Conservation (phyloP, 2,113 vertebrate species). For the Hippocampus mohnikei region DNA sequence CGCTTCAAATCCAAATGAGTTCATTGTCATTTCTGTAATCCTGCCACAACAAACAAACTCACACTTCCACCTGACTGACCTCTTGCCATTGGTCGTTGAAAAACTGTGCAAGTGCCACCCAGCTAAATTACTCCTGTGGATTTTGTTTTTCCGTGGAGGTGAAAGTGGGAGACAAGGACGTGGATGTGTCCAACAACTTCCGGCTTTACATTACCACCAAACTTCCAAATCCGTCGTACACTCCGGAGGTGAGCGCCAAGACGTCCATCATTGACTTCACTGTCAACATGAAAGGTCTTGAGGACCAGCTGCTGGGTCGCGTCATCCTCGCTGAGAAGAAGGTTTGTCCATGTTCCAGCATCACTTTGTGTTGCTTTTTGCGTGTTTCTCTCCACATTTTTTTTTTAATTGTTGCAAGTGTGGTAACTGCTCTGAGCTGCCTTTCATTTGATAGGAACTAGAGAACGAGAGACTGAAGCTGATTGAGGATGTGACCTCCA, state of each 20-base stretch:
- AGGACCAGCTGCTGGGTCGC: conserved; percentile 84
- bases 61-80: background rate
- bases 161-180: conserved; percentile 87
- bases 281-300: conserved; percentile 85
- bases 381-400: background rate
- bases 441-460: conserved; percentile 72
- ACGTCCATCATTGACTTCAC: conserved; percentile 88
- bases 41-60: background rate
- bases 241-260: conserved; percentile 83
- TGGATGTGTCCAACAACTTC: conserved; percentile 81
- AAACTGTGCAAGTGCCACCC: background rate
- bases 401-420: too few species aligned
- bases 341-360: conserved; percentile 48
- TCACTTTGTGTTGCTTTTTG: background rate
- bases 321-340: conserved; percentile 86
- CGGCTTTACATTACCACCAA: conserved; percentile 85
- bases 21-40: too few species aligned
- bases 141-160: conserved; percentile 68
- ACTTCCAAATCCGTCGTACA: conserved; percentile 83
- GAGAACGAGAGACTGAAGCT: conserved; percentile 83
- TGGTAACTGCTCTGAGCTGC: background rate
- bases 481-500: conserved; percentile 81
- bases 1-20: background rate
- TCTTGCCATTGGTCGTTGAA: background rate
- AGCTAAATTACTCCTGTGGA: conserved; percentile 1